Percentiles rank a stretch among this genome's conserved stretches.
phyloP scores from a whole-genome alignment of 2,888 invertebrate genomes.

The Parasteatoda lunata region DNA sequence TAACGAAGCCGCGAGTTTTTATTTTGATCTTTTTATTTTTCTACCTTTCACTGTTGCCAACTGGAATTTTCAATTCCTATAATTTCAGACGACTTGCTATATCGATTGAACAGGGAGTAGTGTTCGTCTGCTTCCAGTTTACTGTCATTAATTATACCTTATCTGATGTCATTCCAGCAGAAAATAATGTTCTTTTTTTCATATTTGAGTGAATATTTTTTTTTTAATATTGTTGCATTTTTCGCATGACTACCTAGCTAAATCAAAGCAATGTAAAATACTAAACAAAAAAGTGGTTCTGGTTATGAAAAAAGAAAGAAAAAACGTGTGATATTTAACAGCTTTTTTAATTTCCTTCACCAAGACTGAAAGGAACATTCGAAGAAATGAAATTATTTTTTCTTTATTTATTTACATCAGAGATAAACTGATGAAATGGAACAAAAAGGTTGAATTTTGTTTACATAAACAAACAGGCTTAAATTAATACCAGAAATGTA shows the following conservation, averaged over 20 bases:
- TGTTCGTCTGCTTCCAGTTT: constrained; percentile 36
- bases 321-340: background rate
- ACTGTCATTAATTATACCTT: constrained; percentile 58
- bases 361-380: too few relatives aligned
- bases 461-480: too few relatives aligned
- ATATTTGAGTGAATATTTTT: constrained; percentile 12
- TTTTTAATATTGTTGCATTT: constrained; percentile 12
- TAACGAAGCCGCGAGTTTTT: constrained; percentile 37
- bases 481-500: too few relatives aligned
- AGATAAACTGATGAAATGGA: too few relatives aligned
- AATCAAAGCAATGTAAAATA: background rate
- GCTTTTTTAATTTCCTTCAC: too few relatives aligned
- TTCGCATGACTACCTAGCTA: constrained; percentile 6
- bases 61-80: constrained; percentile 60
- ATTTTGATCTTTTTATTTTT: constrained; percentile 3
- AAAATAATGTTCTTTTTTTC: constrained; percentile 46
- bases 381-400: too few relatives aligned
- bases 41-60: background rate
- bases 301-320: background rate
- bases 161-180: constrained; percentile 41
- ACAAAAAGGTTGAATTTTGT: too few relatives aligned
- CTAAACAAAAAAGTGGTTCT: background rate
- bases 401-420: too few relatives aligned
- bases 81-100: constrained; percentile 45
- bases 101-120: constrained; percentile 37